Conservation (phyloP, 2,113 vertebrate genomes). For the Erythrolamprus reginae region DNA sequence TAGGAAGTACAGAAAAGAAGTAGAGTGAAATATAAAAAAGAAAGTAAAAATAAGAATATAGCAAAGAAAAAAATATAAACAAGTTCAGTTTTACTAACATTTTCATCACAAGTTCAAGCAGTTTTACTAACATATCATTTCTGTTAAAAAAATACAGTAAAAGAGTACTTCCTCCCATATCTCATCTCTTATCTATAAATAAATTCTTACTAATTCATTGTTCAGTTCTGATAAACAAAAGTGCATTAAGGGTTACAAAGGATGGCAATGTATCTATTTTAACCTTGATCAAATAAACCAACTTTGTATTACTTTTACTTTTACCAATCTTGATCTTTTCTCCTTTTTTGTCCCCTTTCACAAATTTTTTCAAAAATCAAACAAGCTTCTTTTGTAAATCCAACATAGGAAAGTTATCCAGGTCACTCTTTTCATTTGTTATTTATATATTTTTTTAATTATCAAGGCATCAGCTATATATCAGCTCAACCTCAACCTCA, state of each 20-base stretch:
- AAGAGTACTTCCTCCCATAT: neutral
- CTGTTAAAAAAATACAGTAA: neutral
- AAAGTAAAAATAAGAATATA: neutral
- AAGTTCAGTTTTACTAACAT: too few species aligned
- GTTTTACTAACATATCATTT: neutral
- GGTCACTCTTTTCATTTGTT: neutral
- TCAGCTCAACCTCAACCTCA: too few species aligned
- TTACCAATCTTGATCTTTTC: neutral
- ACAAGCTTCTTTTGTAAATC: neutral
- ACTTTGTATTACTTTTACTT: neutral
- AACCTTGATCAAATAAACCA: neutral
- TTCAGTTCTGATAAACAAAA: neutral
- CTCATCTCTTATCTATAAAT: neutral
- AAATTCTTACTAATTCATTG: neutral
- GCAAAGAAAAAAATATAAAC: neutral
- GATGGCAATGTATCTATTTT: neutral
- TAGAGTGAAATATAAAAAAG: neutral
- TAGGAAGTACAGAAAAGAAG: neutral
- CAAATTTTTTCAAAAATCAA: neutral
- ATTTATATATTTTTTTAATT: neutral
- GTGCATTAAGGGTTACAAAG: neutral
- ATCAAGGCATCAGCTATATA: neutral
- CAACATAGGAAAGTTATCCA: neutral
- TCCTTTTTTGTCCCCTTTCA: neutral
- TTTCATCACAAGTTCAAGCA: neutral